Evolutionary conservation across 2,888 invertebrate species (phyloP), one percentile per base, ranked within the genome.

Genomic region (Julus scanicus): DNA sequence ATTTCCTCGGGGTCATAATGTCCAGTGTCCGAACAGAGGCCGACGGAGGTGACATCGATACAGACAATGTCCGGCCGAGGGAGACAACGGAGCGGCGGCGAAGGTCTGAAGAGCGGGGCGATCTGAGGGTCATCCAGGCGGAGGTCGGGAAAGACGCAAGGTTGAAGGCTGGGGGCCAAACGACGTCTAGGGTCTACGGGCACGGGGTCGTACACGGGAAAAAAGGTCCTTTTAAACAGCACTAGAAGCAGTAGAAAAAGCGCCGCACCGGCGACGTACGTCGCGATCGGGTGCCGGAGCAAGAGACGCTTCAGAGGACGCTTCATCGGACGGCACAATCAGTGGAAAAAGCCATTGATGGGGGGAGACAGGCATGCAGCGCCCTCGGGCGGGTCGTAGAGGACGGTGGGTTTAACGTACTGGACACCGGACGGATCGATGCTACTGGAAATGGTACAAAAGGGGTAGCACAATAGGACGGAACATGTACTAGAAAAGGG

Each of bases 71-170:
- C 48, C 5, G 11, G n/a, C 48, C 13, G 48, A 15, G 39, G 29
- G 48, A 44, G n/a, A 8, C 86, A 86, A 13, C 2, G 4, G 40
- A 44, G 17, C 11, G 44, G 86, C 9, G 4, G 44, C 11, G n/a
- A 44, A 9, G 40, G 15, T 4, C 44, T 13, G 86, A 48, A 86
- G 48, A 86, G 44, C 86, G 44, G 48, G 13, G 44, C 86, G 48
- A 86, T 86, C 1, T 15, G n/a, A 11, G 86, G 86, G 44, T 86
- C 86, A n/a, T 86, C 49, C 29, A 86, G 11, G 48, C 29, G 15
- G n/a, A 86, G 49, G 48, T 44, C 17, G 29, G 86, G 86, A 13
- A 44, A 49, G 29, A 15, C 44, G 86, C 86, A 86, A 17, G 40
- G 86, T 13, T 39, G 40, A 13, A n/a, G 40, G 86, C 86, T 86